Evolutionary conservation across 2,888 invertebrate genomes (phyloP).

Genomic region (Gasteruption jaculator): DNA sequence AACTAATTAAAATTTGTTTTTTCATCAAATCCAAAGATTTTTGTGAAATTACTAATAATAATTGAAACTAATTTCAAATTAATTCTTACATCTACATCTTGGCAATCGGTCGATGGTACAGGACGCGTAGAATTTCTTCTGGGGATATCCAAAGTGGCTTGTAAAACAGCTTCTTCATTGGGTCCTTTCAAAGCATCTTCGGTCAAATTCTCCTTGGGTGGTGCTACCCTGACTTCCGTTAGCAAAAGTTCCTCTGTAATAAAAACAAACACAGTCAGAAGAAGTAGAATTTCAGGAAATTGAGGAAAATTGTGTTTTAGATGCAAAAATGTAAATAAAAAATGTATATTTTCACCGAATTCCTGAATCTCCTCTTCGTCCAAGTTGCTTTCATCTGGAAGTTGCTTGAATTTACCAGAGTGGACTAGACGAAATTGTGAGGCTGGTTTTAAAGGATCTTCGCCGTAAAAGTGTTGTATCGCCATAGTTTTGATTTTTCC

Average conservation of each 20-base stretch:
- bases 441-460: conserved; percentile 27
- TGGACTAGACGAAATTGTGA: conserved; percentile 41
- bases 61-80: conserved; percentile 11
- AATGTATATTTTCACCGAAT: conserved; percentile 28
- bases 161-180: conserved; percentile 51
- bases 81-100: conserved; percentile 52
- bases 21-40: conserved; percentile 4
- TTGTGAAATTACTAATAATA: background rate
- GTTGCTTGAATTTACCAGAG: conserved; percentile 31
- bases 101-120: conserved; percentile 50
- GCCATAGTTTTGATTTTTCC: conserved; percentile 40
- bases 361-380: conserved; percentile 36
- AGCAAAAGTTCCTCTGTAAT: conserved; percentile 42
- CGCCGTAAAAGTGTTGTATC: conserved; percentile 41
- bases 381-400: conserved; percentile 34
- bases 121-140: conserved; percentile 40
- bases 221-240: conserved; percentile 30
- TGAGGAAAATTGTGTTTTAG: too few species aligned
- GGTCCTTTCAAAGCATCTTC: conserved; percentile 52
- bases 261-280: too few species aligned
- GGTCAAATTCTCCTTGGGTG: conserved; percentile 28
- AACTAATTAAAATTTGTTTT: conserved; percentile 51
- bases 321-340: conserved; percentile 2
- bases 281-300: background rate
- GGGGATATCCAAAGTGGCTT: conserved; percentile 51